Evolutionary conservation across 53 echinoderm and acorn worm genomes (phyloP).

Genomic region (Echinometra lucunter): DNA sequence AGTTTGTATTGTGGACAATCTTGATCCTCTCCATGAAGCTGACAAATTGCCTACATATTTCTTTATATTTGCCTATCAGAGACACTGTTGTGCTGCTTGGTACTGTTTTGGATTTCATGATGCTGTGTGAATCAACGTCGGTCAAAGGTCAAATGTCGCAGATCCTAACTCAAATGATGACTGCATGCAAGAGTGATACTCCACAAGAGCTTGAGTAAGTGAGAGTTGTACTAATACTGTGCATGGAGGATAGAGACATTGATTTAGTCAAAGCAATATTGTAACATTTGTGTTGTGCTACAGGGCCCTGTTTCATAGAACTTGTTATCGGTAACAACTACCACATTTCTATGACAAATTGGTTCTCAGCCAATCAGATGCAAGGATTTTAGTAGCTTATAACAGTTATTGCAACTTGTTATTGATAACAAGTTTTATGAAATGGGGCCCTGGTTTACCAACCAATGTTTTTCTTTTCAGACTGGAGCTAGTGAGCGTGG

Average conservation of each 20-base stretch:
- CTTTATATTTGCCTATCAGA: constrained; percentile 45
- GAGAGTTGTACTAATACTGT: not conserved
- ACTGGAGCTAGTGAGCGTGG: constrained; percentile 71
- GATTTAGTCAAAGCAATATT: no score
- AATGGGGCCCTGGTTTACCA: no score
- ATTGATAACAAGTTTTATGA: no score
- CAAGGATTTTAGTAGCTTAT: no score
- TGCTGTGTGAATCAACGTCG: constrained; percentile 76
- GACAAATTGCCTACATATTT: no score
- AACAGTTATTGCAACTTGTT: no score
- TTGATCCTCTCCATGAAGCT: not conserved
- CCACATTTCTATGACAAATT: no score
- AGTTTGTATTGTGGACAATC: not conserved
- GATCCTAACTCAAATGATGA: constrained; percentile 85
- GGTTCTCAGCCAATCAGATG: no score
- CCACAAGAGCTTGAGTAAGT: constrained; percentile 75
- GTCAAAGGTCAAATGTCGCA: constrained; percentile 73
- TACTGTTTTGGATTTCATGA: constrained; percentile 78
- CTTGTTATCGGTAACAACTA: no score
- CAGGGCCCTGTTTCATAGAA: no score
- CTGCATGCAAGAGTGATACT: constrained; percentile 79
- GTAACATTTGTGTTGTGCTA: no score
- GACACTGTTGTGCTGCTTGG: constrained; percentile 77
- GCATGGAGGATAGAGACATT: no score
- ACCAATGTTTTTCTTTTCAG: constrained; percentile 48